Evolutionary conservation across 2,797 vertebrate genomes (phyloP).

Genomic region (Hemibagrus guttatus): DNA sequence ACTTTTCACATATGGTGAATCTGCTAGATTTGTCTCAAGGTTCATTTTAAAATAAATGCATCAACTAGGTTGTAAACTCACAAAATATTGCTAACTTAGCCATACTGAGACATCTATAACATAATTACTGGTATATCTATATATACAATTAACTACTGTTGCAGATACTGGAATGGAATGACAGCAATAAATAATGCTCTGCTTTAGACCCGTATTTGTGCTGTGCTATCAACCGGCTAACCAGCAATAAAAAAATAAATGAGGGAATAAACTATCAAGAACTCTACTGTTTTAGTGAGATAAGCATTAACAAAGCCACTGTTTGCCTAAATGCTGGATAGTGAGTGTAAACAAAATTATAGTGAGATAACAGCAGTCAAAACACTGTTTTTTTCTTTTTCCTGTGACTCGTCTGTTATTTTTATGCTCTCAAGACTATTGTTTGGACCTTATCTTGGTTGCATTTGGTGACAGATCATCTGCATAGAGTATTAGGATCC

Average conservation of each 20-base stretch:
- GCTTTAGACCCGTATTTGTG: not conserved
- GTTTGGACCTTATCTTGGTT: not conserved
- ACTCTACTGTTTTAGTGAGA: not conserved
- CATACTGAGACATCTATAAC: not conserved
- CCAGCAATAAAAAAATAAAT: not conserved
- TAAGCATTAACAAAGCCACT: not conserved
- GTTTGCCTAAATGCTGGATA: not conserved
- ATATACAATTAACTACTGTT: not conserved
- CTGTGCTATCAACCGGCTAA: not conserved
- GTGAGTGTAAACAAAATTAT: constrained; percentile 5
- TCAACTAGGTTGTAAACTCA: not conserved
- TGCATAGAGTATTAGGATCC: not conserved
- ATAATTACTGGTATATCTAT: not conserved
- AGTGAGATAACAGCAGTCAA: not conserved
- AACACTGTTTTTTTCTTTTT: not conserved
- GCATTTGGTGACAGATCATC: not conserved
- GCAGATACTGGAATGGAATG: not conserved
- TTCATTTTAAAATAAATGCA: not conserved
- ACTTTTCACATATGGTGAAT: too few species aligned
- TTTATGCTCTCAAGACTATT: not conserved
- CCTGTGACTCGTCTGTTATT: not conserved
- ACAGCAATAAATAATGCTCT: not conserved
- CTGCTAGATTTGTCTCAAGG: not conserved
- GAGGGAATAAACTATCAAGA: not conserved
- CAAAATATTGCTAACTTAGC: too few species aligned